Evolutionary conservation across 2,113 vertebrate species (phyloP).

Genomic region (Pantherophis guttatus): DNA sequence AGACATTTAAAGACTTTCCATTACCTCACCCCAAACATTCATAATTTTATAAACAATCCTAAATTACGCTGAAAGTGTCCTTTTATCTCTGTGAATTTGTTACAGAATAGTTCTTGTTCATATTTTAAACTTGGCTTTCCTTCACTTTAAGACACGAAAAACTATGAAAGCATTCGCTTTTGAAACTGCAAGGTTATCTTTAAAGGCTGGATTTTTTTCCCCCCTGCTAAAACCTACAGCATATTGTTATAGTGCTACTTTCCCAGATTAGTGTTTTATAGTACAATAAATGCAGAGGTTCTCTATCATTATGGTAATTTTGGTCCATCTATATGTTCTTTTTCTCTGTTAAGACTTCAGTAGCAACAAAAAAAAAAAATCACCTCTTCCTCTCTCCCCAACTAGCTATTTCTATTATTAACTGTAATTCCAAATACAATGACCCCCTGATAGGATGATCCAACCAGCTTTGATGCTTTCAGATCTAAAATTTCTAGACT

Average conservation of each 20-base stretch:
- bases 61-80: background rate
- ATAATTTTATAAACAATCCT: background rate
- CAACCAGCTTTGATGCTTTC: background rate
- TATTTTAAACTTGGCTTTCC: background rate
- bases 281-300: background rate
- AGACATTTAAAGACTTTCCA: background rate
- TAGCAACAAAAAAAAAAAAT: background rate
- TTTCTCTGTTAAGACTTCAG: background rate
- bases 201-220: background rate
- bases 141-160: background rate
- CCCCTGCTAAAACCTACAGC: background rate
- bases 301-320: background rate
- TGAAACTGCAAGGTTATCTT: background rate
- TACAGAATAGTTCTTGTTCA: background rate
- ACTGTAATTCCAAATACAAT: fast-evolving
- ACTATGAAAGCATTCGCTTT: too few relatives aligned
- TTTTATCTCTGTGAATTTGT: background rate
- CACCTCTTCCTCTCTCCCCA: background rate
- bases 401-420: background rate
- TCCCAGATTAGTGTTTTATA: background rate
- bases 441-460: background rate
- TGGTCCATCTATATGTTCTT: background rate
- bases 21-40: background rate
- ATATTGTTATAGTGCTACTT: background rate
- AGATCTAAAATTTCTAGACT: slow-evolving; percentile 15